Evolutionary conservation across 1,140 invertebrate species (phyloP), one percentile per base, ranked within the genome.

Genomic region (Subanguina moxae): DNA sequence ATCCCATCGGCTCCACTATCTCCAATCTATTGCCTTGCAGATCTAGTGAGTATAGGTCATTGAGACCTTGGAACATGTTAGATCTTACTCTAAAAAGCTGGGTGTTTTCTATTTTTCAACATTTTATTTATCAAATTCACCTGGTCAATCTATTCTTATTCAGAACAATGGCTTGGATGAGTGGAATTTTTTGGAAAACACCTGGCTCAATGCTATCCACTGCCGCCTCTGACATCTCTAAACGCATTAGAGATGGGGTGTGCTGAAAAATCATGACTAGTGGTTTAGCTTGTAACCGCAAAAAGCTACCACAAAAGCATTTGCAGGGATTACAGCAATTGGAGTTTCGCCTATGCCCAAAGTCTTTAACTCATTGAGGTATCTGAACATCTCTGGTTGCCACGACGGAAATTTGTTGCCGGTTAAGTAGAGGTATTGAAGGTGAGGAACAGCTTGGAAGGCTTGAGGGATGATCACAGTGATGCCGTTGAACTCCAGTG

Each of bases 381-480:
- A 82, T n/a, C 79, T 75, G 73, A 82, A 82, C 80, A 82, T 82
- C 65, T 83, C 79, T 21, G 79, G 73, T 21, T 76, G 68, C 80
- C 80, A 82, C 23, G 72, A 64, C 19, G 79, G 80, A 62, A 82
- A 82, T 64, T 80, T 82, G 69, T 82, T 82, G 21, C 80, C 80
- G 11, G 80, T 82, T 64, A 82, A 66, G 59, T 82, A 82, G 17
- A 82, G 68, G 59, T 82, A 82, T 65, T 82, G 79, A 43, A 82
- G 73, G 57, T 73, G 78, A 15, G 80, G 80, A n/a, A 82, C 76
- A 1, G 74, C 70, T 72, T 82, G 80, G 65, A 83, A 82, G 5
- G 81, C 81, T 67, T 83, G 75, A n/a, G 80, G 81, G 32, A 78
- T 62, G 42, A 82, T 82, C 15, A 80, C 73, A 23, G 76, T 76